Evolutionary conservation across 2,888 invertebrate genomes (phyloP).

Genomic region (Parnassius apollo): DNA sequence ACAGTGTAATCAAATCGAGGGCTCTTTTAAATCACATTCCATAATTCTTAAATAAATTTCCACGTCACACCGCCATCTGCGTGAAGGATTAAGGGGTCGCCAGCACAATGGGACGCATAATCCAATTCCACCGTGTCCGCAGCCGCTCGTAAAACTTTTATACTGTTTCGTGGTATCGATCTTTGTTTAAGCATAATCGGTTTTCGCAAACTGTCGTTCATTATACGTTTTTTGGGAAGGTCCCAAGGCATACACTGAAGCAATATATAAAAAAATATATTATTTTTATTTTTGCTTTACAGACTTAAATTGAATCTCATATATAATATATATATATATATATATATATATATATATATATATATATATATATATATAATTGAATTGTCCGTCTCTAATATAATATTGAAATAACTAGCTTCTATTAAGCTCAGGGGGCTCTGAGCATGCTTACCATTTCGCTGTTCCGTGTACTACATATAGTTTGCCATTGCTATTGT

Average conservation of each 20-base stretch:
- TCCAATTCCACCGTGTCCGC: constrained; percentile 37
- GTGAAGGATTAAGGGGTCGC: constrained; percentile 31
- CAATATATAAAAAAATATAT: neutral
- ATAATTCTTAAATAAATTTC: constrained; percentile 28
- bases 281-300: no score
- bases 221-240: constrained; percentile 22
- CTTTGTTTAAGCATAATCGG: constrained; percentile 49
- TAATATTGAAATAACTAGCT: no score
- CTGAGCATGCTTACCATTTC: no score
- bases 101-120: constrained; percentile 45
- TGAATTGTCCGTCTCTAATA: no score
- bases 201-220: constrained; percentile 32
- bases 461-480: no score
- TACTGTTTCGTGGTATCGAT: constrained; percentile 57
- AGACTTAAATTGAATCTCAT: no score
- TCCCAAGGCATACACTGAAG: constrained; percentile 3
- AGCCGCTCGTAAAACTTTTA: constrained; percentile 55
- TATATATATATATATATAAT: no score
- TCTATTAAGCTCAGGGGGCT: no score
- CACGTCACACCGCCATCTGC: constrained; percentile 36
- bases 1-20: neutral
- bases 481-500: no score
- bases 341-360: no score
- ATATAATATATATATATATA: no score
- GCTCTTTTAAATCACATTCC: neutral